phyloP scores from a whole-genome alignment of 2,888 invertebrate genomes.

The Oligia latruncula region DNA sequence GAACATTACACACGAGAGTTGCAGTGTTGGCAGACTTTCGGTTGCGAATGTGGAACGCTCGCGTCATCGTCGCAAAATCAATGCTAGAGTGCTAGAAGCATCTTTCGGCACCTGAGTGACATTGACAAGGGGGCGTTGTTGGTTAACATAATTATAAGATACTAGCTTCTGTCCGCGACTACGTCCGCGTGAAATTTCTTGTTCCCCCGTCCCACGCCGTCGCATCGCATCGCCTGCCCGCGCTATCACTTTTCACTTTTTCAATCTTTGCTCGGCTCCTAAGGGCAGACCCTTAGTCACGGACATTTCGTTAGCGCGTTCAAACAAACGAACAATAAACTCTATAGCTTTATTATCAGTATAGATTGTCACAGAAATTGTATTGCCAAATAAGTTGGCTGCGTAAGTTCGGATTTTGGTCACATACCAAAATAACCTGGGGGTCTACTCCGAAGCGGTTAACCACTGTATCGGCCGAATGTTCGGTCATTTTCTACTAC shows the following conservation, averaged over 20 bases:
- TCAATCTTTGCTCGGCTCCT: not conserved
- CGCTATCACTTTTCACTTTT: not conserved
- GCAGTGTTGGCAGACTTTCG: slow-evolving; percentile 1
- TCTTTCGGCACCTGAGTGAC: too few species aligned
- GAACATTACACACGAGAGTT: slow-evolving; percentile 6
- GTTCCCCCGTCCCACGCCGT: not conserved
- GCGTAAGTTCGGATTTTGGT: not conserved
- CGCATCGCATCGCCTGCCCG: not conserved
- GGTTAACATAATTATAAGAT: not conserved
- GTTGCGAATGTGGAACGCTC: not conserved
- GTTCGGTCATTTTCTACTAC: too few species aligned
- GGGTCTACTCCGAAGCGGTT: too few species aligned
- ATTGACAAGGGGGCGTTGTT: not conserved
- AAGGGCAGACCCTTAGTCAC: not conserved
- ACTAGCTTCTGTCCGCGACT: not conserved
- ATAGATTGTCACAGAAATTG: not conserved
- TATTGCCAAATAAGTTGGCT: not conserved
- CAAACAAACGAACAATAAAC: too few species aligned
- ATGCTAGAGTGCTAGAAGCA: not conserved
- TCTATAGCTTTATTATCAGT: not conserved
- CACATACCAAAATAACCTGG: not conserved
- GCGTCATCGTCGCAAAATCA: not conserved
- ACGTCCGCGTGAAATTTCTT: not conserved
- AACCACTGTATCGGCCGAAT: too few species aligned
- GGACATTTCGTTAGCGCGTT: too few species aligned